These are phyloP conservation scores for Colistium nudipinnis DNA, from an alignment of 2,113 vertebrate species.

Conservation along the genomic window DNA sequence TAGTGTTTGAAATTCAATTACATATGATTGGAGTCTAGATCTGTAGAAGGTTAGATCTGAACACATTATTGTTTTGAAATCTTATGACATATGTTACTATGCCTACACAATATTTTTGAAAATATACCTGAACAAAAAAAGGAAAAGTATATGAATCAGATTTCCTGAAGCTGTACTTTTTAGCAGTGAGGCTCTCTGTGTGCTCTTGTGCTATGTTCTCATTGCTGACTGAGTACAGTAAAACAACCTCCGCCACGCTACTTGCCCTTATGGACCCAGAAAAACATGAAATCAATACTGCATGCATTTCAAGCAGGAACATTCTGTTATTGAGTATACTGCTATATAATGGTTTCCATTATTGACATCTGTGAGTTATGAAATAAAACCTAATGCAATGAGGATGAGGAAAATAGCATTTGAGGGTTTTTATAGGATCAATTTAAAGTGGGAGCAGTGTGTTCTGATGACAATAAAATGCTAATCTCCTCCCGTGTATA, in stretches of 20 bases:
- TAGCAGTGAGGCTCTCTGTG: conserved; percentile 13
- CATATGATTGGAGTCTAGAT: background rate
- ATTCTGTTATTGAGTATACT: conserved; percentile 81
- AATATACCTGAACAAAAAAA: background rate
- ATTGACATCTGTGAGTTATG: conserved; percentile 82
- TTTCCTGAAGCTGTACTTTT: conserved; percentile 19
- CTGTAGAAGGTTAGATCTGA: background rate
- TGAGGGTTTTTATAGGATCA: conserved; percentile 80
- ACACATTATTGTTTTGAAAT: conserved; percentile 3
- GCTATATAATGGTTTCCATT: conserved; percentile 81
- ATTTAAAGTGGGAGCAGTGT: conserved; percentile 64
- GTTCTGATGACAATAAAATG: conserved; percentile 76
- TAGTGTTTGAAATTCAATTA: conserved; percentile 8
- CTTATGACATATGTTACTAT: background rate
- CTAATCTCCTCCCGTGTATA: conserved; percentile 52
- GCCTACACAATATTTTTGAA: background rate
- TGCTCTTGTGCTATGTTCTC: conserved; percentile 42
- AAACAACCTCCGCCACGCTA: conserved; percentile 73
- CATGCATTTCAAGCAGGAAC: conserved; percentile 82
- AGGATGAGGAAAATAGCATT: conserved; percentile 79
- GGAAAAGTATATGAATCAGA: background rate
- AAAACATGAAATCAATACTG: conserved; percentile 81
- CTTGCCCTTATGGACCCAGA: conserved; percentile 76
- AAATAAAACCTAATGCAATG: conserved; percentile 82
- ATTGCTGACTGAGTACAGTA: conserved; percentile 66